Evolutionary conservation across 2,113 vertebrate species (phyloP).

Genomic region (Albula glossodonta): DNA sequence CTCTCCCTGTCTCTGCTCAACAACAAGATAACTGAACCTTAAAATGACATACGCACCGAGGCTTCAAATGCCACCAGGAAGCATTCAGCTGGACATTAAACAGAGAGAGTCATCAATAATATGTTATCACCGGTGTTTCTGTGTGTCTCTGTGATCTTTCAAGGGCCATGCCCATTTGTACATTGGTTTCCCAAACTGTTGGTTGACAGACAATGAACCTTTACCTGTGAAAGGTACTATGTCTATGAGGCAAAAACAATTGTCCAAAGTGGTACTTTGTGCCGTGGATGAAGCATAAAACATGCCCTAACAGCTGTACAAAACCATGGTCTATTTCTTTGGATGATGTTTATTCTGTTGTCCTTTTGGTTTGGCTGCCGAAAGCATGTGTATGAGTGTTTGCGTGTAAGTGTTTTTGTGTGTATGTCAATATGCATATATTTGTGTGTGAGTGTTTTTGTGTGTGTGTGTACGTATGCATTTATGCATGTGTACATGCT

Average conservation of each 20-base stretch:
- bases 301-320: background rate
- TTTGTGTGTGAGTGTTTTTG: background rate
- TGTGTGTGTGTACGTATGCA: background rate
- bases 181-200: background rate
- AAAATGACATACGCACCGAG: background rate
- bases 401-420: background rate
- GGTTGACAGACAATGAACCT: background rate
- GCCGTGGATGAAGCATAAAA: background rate
- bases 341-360: background rate
- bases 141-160: background rate
- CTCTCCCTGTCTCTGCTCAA: background rate
- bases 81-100: background rate
- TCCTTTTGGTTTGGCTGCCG: background rate
- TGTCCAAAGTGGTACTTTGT: background rate
- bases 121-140: background rate
- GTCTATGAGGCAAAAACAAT: background rate
- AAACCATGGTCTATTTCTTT: background rate
- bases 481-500: background rate
- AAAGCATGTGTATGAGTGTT: background rate
- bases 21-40: background rate
- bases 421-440: background rate
- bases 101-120: background rate
- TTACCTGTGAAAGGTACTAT: background rate
- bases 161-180: background rate
- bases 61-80: background rate